phyloP scores from a whole-genome alignment of 2,888 invertebrate genomes.

The Ophion slaviceki region DNA sequence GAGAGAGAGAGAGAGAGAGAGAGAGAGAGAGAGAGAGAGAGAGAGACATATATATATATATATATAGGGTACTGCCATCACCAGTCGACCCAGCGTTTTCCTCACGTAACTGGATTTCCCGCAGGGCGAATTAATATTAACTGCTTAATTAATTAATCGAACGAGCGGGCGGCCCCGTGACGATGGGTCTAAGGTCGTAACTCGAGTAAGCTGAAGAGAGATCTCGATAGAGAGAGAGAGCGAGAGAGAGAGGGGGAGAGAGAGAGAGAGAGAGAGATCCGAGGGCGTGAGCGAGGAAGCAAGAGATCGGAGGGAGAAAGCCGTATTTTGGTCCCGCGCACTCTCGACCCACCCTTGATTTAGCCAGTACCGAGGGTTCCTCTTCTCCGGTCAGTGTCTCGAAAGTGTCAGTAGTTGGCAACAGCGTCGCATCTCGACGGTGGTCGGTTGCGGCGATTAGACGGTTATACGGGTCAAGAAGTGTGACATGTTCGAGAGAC shows the following conservation, averaged over 20 bases:
- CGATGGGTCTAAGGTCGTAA: conserved; percentile 63
- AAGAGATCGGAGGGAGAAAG: neutral
- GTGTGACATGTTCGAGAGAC: conserved; percentile 56
- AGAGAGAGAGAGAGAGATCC: neutral
- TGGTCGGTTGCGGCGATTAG: conserved; percentile 45
- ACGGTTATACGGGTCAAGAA: conserved; percentile 60
- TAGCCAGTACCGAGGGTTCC: conserved; percentile 45
- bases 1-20: too few species aligned
- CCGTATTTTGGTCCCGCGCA: conserved; percentile 44
- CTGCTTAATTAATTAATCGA: conserved; percentile 72
- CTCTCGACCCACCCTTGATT: conserved; percentile 47
- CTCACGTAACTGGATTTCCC: conserved; percentile 69
- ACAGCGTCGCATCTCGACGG: conserved; percentile 47
- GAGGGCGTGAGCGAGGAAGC: conserved; percentile 5
- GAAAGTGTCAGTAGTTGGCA: conserved; percentile 56
- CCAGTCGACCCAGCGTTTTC: conserved; percentile 51
- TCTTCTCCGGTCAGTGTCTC: conserved; percentile 44
- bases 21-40: too few species aligned
- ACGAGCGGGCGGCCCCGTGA: conserved; percentile 63
- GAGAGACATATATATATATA: neutral
- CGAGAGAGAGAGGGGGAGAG: conserved; percentile 25
- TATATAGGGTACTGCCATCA: conserved; percentile 21
- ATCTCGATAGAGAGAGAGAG: conserved; percentile 10
- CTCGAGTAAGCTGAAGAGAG: conserved; percentile 48
- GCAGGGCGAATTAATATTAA: conserved; percentile 72